A percentile compares a stretch with the other conserved stretches of the same genome.
Conservation (phyloP, 2,113 vertebrate species). For the Nesoenas mayeri region DNA sequence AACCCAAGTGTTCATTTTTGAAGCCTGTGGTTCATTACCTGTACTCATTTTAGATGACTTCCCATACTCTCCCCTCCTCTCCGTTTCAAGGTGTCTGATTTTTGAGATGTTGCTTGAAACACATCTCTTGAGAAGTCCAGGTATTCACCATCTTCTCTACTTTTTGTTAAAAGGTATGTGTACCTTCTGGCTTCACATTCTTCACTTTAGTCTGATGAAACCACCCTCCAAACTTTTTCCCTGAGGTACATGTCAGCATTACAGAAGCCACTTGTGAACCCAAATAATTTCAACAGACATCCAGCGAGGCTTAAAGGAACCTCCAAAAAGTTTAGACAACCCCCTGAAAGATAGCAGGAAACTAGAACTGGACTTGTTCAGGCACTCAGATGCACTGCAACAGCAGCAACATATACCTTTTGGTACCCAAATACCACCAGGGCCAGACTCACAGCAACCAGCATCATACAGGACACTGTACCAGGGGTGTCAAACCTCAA, state of each 20-base stretch:
- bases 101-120: background rate
- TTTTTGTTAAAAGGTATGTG: background rate
- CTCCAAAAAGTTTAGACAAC: background rate
- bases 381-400: background rate
- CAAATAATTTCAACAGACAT: background rate
- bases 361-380: background rate
- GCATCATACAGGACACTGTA: background rate
- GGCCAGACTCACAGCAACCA: background rate
- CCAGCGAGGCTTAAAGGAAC: background rate
- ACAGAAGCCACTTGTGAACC: background rate
- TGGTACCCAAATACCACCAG: rapidly evolving
- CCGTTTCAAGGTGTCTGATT: background rate
- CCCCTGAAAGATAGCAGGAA: background rate
- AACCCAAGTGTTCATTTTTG: background rate
- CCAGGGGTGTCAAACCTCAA: background rate
- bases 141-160: background rate
- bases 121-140: background rate
- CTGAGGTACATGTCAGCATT: background rate
- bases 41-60: background rate
- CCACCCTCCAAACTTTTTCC: background rate
- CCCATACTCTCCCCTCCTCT: background rate
- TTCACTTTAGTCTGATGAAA: background rate
- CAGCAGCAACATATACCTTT: background rate
- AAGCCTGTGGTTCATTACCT: background rate
- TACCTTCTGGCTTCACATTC: background rate